Percentiles rank a stretch among this genome's conserved stretches.
phyloP scores from a whole-genome alignment of 2,888 invertebrate species.

The Drosophila fungiperda region DNA sequence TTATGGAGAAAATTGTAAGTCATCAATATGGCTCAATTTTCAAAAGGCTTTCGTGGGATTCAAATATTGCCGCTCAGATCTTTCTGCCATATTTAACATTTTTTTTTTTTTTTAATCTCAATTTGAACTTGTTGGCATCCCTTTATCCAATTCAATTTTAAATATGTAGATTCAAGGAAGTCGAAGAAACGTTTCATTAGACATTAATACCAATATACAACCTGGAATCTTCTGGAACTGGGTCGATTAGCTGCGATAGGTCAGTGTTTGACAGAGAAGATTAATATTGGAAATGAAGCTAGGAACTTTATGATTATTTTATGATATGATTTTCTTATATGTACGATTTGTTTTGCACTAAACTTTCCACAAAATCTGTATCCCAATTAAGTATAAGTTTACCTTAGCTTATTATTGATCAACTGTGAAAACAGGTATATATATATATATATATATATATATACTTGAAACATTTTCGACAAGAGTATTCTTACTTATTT shows the following conservation, averaged over 20 bases:
- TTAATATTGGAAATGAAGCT: not conserved
- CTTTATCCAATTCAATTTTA: not conserved
- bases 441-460: not conserved
- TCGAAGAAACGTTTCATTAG: no score
- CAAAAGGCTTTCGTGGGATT: not conserved
- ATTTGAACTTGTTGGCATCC: not conserved
- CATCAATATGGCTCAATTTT: no score
- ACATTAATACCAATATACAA: no score
- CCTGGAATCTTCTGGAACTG: not conserved
- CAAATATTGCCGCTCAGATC: not conserved
- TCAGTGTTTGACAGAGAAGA: not conserved
- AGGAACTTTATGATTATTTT: not conserved
- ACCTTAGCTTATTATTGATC: not conserved
- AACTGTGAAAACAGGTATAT: not conserved
- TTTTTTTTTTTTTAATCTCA: not conserved
- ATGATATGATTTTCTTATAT: not conserved
- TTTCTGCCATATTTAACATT: not conserved
- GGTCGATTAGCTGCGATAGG: not conserved
- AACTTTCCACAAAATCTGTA: not conserved
- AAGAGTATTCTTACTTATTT: conserved; percentile 19
- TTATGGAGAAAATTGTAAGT: no score
- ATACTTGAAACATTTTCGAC: not conserved
- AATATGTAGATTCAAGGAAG: not conserved
- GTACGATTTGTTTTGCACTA: not conserved
- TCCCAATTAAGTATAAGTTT: not conserved